phyloP scores from a whole-genome alignment of 1,140 invertebrate species.

The Atta colombica region DNA sequence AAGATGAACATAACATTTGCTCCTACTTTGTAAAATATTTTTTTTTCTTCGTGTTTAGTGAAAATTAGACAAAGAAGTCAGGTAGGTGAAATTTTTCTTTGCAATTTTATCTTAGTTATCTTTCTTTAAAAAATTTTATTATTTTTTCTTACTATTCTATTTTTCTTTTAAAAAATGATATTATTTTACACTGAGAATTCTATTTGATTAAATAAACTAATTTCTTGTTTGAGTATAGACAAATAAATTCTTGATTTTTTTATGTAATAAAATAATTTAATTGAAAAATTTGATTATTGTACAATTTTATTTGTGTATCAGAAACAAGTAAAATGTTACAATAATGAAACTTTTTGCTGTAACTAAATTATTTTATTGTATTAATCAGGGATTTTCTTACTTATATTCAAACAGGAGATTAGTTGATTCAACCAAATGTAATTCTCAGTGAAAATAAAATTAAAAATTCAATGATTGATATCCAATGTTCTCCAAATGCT shows the following conservation, averaged over 20 bases:
- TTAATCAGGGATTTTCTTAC: too few species aligned
- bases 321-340: too few species aligned
- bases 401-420: too few species aligned
- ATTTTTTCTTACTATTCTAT: background rate
- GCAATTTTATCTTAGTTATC: background rate
- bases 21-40: background rate
- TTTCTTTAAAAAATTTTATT: background rate
- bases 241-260: too few species aligned
- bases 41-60: background rate
- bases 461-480: background rate
- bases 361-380: too few species aligned
- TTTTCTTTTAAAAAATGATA: background rate
- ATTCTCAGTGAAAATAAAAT: background rate
- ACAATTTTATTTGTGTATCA: too few species aligned
- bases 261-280: too few species aligned
- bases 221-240: too few species aligned
- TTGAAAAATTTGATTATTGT: too few species aligned
- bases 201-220: too few species aligned
- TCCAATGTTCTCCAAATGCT: background rate
- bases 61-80: background rate
- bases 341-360: too few species aligned
- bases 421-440: too few species aligned
- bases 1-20: constrained; percentile 13
- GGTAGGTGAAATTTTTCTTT: background rate
- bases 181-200: background rate